Percentiles rank a stretch among this genome's conserved stretches.
phyloP scores from a whole-genome alignment of 2,113 vertebrate species.

The Leptosomus discolor region DNA sequence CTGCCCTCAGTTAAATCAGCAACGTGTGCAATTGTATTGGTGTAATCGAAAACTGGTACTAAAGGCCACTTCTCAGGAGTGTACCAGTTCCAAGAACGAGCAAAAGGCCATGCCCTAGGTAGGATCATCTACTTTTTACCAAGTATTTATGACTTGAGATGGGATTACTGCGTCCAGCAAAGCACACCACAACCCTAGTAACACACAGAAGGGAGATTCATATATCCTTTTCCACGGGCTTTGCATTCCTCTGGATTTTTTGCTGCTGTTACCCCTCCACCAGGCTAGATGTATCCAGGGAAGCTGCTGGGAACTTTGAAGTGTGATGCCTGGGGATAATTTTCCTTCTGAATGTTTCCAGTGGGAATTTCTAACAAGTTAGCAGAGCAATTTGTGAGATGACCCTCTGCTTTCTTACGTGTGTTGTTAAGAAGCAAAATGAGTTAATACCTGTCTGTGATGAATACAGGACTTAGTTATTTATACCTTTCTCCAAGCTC shows the following conservation, averaged over 20 bases:
- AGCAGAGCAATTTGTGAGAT: background rate
- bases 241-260: background rate
- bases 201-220: background rate
- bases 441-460: background rate
- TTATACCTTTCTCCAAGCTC: background rate
- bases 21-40: background rate
- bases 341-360: background rate
- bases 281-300: background rate
- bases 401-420: background rate
- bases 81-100: background rate
- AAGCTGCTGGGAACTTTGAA: background rate
- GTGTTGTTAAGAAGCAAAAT: background rate
- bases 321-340: background rate
- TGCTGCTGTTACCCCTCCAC: background rate
- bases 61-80: background rate
- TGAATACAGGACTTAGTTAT: background rate
- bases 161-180: background rate
- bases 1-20: background rate
- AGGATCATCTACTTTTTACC: background rate
- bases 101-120: background rate
- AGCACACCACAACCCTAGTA: background rate
- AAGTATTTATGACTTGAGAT: background rate
- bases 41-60: background rate
- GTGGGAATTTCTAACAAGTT: background rate
- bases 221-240: background rate